phyloP scores from a whole-genome alignment of 1,140 invertebrate species.

The Carcinoscorpius rotundicauda region DNA sequence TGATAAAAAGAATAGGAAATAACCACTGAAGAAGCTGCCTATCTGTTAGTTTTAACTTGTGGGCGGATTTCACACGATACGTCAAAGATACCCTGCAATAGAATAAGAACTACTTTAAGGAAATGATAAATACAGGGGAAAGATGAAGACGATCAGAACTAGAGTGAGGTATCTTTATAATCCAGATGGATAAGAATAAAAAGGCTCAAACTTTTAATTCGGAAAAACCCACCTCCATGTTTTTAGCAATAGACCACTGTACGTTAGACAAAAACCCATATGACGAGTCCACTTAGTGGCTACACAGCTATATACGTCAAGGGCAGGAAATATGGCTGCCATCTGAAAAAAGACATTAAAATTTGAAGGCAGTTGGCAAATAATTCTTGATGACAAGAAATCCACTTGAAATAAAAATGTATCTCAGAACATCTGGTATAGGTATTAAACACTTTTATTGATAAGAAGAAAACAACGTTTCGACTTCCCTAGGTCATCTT shows the following conservation, averaged over 20 bases:
- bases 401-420: no score
- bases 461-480: no score
- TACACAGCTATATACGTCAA: slow-evolving; percentile 66
- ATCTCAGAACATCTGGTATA: no score
- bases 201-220: no score
- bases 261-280: slow-evolving; percentile 80
- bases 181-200: no score
- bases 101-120: slow-evolving; percentile 6
- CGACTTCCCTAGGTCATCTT: no score
- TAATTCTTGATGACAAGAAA: no score
- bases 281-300: slow-evolving; percentile 82
- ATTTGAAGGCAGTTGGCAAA: neutral
- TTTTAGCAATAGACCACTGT: slow-evolving; percentile 81
- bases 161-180: no score
- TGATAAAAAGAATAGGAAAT: slow-evolving; percentile 71
- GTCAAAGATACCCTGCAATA: slow-evolving; percentile 70
- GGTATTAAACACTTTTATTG: no score
- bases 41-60: slow-evolving; percentile 83
- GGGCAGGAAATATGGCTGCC: slow-evolving; percentile 74
- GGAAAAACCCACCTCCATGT: slow-evolving; percentile 60
- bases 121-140: no score
- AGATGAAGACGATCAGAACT: no score
- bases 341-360: slow-evolving; percentile 45
- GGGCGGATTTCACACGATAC: slow-evolving; percentile 84
- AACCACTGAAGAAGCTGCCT: slow-evolving; percentile 82